phyloP scores from a whole-genome alignment of 2,888 invertebrate species.

The Pediacus dermestoides region DNA sequence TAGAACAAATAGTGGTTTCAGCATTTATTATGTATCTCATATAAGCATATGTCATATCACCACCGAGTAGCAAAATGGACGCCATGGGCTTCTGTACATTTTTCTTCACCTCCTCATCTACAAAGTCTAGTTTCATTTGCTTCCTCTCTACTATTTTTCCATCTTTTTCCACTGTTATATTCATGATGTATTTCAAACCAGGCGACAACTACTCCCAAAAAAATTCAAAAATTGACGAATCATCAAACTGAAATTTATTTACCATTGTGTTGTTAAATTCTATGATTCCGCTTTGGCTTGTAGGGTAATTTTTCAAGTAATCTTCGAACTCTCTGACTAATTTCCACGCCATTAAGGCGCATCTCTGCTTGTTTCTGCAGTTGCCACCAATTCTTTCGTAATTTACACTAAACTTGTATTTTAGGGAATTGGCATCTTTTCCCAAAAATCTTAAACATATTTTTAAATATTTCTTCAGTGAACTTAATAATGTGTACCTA shows the following conservation, averaged over 20 bases:
- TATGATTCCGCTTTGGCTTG: background rate
- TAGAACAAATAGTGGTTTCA: constrained; percentile 13
- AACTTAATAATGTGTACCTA: too few species aligned
- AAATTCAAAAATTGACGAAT: background rate
- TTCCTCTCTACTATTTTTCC: constrained; percentile 10
- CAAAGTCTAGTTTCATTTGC: constrained; percentile 14
- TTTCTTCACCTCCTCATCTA: constrained; percentile 9
- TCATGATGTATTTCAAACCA: constrained; percentile 18
- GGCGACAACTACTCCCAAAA: constrained; percentile 20
- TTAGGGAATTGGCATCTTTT: constrained; percentile 6
- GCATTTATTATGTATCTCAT: constrained; percentile 14
- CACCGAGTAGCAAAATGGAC: constrained; percentile 12
- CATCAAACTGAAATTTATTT: background rate
- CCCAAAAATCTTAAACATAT: constrained; percentile 11
- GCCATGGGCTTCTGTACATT: constrained; percentile 14
- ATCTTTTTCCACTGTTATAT: constrained; percentile 13
- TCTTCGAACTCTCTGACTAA: constrained; percentile 14
- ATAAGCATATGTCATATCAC: constrained; percentile 13
- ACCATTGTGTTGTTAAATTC: constrained; percentile 15
- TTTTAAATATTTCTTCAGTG: constrained; percentile 2
- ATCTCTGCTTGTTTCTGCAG: constrained; percentile 17
- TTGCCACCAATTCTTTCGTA: constrained; percentile 11
- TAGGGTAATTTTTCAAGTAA: constrained; percentile 12
- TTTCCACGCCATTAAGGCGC: constrained; percentile 18
- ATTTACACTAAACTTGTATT: constrained; percentile 16